These are phyloP conservation scores for Nezara viridula DNA, from an alignment of 2,888 invertebrate genomes.

Conservation along the genomic window DNA sequence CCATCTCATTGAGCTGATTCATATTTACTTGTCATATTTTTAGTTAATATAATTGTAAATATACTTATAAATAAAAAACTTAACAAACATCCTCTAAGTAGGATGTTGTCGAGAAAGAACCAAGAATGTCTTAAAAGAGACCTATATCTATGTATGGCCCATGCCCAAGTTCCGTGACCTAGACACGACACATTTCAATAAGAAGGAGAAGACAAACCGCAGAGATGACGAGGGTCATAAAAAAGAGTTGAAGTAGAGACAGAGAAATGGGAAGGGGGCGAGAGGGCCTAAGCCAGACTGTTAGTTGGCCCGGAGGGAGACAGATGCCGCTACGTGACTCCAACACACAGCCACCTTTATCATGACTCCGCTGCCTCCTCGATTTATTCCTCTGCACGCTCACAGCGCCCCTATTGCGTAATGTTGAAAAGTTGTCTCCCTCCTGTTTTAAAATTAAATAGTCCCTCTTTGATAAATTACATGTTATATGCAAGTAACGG, in stretches of 20 bases:
- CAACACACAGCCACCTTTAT: slow-evolving; percentile 28
- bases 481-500: background rate
- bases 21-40: no score
- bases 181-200: slow-evolving; percentile 20
- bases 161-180: background rate
- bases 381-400: slow-evolving; percentile 5
- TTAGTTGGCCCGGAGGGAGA: slow-evolving; percentile 31
- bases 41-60: no score
- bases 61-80: no score
- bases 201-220: background rate
- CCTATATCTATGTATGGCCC: background rate
- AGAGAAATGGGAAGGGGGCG: slow-evolving; percentile 4
- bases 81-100: no score
- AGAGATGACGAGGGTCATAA: slow-evolving; percentile 13
- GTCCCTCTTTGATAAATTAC: background rate
- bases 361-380: slow-evolving; percentile 6
- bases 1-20: no score
- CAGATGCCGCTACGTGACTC: slow-evolving; percentile 48
- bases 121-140: background rate
- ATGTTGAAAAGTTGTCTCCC: slow-evolving; percentile 13
- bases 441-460: slow-evolving; percentile 22
- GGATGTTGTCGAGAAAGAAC: no score
- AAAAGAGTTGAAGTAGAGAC: slow-evolving; percentile 20
- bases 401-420: background rate
- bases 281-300: background rate